A percentile compares a stretch with the other conserved stretches of the same genome.
Evolutionary conservation across 2,113 vertebrate species (phyloP).

Genomic region (Onychostruthus taczanowskii): DNA sequence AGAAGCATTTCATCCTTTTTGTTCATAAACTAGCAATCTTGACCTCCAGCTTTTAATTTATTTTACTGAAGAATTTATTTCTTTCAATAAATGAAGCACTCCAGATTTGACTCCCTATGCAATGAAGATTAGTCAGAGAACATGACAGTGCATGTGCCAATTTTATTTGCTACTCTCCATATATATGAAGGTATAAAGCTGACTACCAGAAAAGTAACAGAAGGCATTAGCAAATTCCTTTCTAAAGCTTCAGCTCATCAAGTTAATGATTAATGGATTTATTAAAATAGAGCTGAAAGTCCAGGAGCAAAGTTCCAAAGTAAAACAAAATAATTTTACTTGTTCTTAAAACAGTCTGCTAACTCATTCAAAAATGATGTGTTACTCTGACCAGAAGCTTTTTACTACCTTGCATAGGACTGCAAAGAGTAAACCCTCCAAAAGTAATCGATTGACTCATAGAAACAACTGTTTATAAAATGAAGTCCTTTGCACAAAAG

Average conservation of each 20-base stretch:
- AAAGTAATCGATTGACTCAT: not conserved
- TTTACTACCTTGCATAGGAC: not conserved
- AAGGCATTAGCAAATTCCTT: not conserved
- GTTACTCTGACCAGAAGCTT: not conserved
- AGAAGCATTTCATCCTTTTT: not conserved
- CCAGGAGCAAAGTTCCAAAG: not conserved
- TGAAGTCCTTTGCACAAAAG: not conserved
- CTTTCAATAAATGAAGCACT: not conserved
- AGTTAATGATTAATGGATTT: not conserved
- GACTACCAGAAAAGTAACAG: not conserved
- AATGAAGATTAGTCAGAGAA: not conserved
- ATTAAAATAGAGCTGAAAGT: not conserved
- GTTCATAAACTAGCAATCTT: not conserved
- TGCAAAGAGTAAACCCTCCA: not conserved
- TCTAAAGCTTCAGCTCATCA: not conserved
- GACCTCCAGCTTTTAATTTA: not conserved
- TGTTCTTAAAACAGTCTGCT: not conserved
- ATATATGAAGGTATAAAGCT: not conserved
- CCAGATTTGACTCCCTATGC: not conserved
- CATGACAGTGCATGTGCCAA: not conserved
- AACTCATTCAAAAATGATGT: not conserved
- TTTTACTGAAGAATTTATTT: constrained; percentile 22
- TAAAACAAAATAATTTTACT: not conserved
- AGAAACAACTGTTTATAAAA: not conserved
- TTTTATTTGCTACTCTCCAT: not conserved